phyloP scores from a whole-genome alignment of 2,888 invertebrate species.

The Cephus spinipes region DNA sequence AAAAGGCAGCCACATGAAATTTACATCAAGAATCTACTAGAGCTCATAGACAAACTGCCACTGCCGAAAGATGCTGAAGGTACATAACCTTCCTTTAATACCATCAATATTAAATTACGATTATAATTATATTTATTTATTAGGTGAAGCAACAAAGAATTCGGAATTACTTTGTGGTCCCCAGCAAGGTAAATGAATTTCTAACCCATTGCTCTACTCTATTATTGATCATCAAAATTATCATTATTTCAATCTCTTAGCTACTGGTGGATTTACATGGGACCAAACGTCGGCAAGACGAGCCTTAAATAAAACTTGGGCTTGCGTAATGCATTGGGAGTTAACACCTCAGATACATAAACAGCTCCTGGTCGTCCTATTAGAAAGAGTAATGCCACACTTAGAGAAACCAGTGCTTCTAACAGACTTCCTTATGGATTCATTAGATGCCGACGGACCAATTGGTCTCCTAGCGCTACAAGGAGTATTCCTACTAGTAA shows the following conservation, averaged over 20 bases:
- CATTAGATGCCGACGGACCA: conserved; percentile 87
- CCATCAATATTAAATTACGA: neutral
- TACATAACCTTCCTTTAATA: conserved; percentile 36
- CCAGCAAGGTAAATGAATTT: conserved; percentile 43
- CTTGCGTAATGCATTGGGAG: conserved; percentile 80
- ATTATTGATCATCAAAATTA: neutral
- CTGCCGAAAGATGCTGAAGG: conserved; percentile 67
- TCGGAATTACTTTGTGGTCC: conserved; percentile 51
- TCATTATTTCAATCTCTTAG: neutral
- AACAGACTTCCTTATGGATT: conserved; percentile 93
- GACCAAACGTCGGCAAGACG: conserved; percentile 70
- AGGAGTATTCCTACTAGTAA: conserved; percentile 90
- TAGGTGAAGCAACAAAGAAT: neutral
- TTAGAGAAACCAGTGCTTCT: conserved; percentile 84
- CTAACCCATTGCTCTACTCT: neutral
- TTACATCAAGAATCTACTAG: conserved; percentile 75
- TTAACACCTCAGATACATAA: conserved; percentile 78
- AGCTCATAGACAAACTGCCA: conserved; percentile 72
- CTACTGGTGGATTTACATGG: conserved; percentile 68
- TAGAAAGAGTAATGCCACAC: conserved; percentile 85
- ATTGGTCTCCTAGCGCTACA: conserved; percentile 91
- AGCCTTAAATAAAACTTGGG: conserved; percentile 81
- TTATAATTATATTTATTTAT: neutral
- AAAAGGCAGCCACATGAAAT: conserved; percentile 70
- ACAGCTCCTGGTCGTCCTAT: conserved; percentile 81